Evolutionary conservation across 2,888 invertebrate species (phyloP), one percentile per base, ranked within the genome.

Genomic region (Ormyrus rosae): DNA sequence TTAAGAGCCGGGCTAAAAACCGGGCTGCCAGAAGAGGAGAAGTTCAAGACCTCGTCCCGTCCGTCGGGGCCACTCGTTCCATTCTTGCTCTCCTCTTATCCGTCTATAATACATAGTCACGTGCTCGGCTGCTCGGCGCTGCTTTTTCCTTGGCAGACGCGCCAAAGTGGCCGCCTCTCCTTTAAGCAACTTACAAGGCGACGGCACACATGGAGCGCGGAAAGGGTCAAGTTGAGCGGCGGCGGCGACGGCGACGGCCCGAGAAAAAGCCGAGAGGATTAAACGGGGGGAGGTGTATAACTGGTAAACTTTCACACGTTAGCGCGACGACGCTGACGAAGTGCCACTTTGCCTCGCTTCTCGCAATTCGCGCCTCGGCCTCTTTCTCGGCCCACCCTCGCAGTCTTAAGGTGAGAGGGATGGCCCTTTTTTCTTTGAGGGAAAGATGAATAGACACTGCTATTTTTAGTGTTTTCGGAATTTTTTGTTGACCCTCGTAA

Each of bases 251-350:
- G 58, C 34, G 34, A 34, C 34, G 34, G 34, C 34, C 53, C 51
- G 45, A 56, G 60, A 68, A 73, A 50, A 50, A 55, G 34, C 34
- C 34, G 60, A 55, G 65, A 71, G 67, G 65, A 68, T 64, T 60
- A 53, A 67, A 71, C 58, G 45, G 69, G 68, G 9, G 63, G 61
- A 60, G 78, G 83, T 69, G 84, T 34, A 34, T 34, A 86, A 86
- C 85, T 85, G 84, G 83, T 83, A 86, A 86, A 87, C 85, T 86
- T 87, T 84, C 80, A 70, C 50, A 60, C 56, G 72, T 63, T 61
- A 45, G 64, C n/a, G 61, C 50, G 11, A 61, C 65, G 81, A 72
- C 77, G 85, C 86, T 88, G 87, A 88, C 86, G 84, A 86, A 87
- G 85, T 84, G 84, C 83, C 84, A 87, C 86, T 86, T 81, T 83